Base-by-base conservation (phyloP, 2,888 invertebrate species). In the Chrysolina haemoptera region DNA sequence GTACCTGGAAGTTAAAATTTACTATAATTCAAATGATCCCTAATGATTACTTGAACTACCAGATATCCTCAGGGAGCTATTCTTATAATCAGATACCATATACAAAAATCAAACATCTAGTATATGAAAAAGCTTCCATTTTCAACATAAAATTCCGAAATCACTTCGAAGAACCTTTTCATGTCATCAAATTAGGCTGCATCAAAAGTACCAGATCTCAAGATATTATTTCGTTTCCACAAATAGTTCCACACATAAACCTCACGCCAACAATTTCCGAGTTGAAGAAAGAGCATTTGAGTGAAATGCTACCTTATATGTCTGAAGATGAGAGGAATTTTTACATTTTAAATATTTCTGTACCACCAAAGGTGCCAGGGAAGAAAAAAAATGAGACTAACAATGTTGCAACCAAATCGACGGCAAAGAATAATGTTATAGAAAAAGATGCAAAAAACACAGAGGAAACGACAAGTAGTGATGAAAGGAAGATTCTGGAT, bases 361-460 rank as follows among this genome's bases (percentile, higher is more conserved):
- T 16, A 50, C 18, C 16, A 50, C 18, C 4, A 50, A 50, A 9
- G 50, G n/a, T 50, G 16, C 16, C 18, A 11, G 18, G n/a, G 50
- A 14, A 50, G n/a, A 50, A 50, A 9, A 50, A 18, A 50, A 48
- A 48, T 50, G 50, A n/a, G 50, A 50, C 18, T 9, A 50, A 50
- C n/a, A 10, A 50, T n/a, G 18, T 50, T 50, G 50, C 50, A 50
- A 50, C 50, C 50, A 48, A 70, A 75, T 43, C 78, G 77, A n/a
- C 78, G 79, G 6, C 80, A 80, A 70, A 75, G 76, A 46, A 46
- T 27, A 27, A 27, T 46, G 46, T 46, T 46, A 46, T 14, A 46
- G 46, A 5, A 46, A 8, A n/a, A 8, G 8, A 27, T 27, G 6
- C 14, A n/a, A 4, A n/a, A 46, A 46, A 46, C 14, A 46, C 46